These are phyloP conservation scores for Lepas anatifera DNA, from an alignment of 2,888 invertebrate genomes.

Conservation along the genomic window DNA sequence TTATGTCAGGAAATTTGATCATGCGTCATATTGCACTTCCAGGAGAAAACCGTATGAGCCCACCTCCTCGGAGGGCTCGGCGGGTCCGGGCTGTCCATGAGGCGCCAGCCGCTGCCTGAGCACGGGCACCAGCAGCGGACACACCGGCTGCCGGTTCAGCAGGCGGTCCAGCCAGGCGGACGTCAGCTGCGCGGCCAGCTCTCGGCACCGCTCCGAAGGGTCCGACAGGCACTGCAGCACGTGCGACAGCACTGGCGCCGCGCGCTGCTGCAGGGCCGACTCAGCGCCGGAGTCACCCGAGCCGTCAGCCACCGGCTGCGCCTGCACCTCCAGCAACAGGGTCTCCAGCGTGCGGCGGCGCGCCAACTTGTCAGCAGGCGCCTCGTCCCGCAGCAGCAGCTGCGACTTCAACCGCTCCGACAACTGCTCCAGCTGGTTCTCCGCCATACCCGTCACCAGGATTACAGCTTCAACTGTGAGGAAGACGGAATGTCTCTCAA, in stretches of 20 bases:
- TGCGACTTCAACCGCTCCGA: neutral
- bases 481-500: no score
- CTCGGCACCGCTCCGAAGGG: neutral
- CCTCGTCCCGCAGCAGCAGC: neutral
- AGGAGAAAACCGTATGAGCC: no score
- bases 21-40: no score
- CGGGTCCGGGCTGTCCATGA: constrained; percentile 40
- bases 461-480: no score
- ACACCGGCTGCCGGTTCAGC: neutral
- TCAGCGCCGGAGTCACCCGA: no score
- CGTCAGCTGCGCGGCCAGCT: neutral
- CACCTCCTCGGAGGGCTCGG: constrained; percentile 65
- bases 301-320: no score
- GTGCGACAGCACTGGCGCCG: neutral
- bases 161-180: neutral
- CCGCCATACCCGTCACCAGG: no score
- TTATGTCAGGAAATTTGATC: no score
- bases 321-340: neutral
- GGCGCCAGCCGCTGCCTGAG: constrained; percentile 63
- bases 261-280: no score
- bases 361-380: neutral
- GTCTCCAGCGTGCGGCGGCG: neutral
- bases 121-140: constrained; percentile 55
- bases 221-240: neutral
- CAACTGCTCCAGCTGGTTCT: neutral